phyloP scores from a whole-genome alignment of 2,797 vertebrate species.

The Adelosebastes latens region DNA sequence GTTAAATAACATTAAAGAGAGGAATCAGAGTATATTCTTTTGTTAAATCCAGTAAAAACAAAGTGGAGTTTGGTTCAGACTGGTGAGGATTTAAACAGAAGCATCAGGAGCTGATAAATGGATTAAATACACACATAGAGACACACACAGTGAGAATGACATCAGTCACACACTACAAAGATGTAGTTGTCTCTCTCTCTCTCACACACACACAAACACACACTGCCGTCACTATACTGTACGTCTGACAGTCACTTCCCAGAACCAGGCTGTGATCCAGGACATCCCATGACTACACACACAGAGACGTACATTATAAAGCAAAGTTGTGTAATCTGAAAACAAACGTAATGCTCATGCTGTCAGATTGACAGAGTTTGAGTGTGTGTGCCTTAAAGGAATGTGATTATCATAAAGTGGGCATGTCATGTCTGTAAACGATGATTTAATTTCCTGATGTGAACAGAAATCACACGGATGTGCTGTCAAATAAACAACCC shows the following conservation, averaged over 20 bases:
- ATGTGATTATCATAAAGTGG: too few relatives aligned
- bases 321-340: neutral
- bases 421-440: too few relatives aligned
- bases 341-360: neutral
- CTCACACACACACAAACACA: neutral
- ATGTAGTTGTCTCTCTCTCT: neutral
- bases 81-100: neutral
- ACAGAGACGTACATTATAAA: neutral
- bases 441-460: too few relatives aligned
- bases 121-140: neutral
- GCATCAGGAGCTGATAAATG: neutral
- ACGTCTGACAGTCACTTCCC: neutral
- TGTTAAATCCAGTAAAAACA: neutral
- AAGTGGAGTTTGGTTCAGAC: neutral
- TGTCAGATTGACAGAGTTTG: neutral
- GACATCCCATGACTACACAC: neutral
- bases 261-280: conserved; percentile 3
- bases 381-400: neutral
- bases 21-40: rapidly evolving
- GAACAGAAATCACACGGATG: too few relatives aligned
- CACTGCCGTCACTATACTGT: neutral
- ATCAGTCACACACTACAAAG: conserved; percentile 34
- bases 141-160: neutral
- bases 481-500: too few relatives aligned
- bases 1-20: neutral